Evolutionary conservation across 2,888 invertebrate species (phyloP), one percentile per base, ranked within the genome.

Genomic region (Amphipyra tragopoginis): DNA sequence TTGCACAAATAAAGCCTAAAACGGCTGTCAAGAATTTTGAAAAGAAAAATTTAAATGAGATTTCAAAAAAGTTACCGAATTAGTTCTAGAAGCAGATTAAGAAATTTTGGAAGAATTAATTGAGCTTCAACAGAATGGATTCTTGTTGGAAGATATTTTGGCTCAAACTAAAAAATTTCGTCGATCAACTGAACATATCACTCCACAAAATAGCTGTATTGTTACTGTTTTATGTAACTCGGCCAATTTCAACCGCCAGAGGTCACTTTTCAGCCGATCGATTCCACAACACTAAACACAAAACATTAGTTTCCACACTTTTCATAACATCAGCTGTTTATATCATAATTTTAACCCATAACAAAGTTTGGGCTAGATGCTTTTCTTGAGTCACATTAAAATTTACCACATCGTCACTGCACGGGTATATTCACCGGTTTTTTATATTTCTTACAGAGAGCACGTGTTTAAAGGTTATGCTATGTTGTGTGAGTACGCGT

Each of bases 241-340:
- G 62, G 62, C 54, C 76, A 66, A 75, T 77, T 82, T 72, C 77
- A 66, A 75, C 87, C 88, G 81, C 87, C 80, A 86, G 89, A 89
- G 86, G 90, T 90, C 90, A 89, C 90, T 81, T 83, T 81, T 80
- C 84, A 80, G 79, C 76, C 79, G 83, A 88, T 90, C 87, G 89
- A 91, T 89, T 80, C 77, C 78, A 79, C 79, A 77, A 75, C 75
- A 77, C 78, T 65, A 75, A 60, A 74, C 80, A 78, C 79, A 78
- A 78, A 79, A 80, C 76, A 81, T 79, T 66, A 56, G 71, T 72
- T 69, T 65, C 61, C 73, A 75, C 83, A 81, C 72, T 73, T 69
- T 79, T 80, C 82, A 81, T 77, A 79, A 72, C 78, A 80, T 75
- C 74, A 71, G 48, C 79, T 75, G 62, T 70, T 72, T 66, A 80